Conservation (phyloP, 1,140 invertebrate species). For the Microplitis demolitor region DNA sequence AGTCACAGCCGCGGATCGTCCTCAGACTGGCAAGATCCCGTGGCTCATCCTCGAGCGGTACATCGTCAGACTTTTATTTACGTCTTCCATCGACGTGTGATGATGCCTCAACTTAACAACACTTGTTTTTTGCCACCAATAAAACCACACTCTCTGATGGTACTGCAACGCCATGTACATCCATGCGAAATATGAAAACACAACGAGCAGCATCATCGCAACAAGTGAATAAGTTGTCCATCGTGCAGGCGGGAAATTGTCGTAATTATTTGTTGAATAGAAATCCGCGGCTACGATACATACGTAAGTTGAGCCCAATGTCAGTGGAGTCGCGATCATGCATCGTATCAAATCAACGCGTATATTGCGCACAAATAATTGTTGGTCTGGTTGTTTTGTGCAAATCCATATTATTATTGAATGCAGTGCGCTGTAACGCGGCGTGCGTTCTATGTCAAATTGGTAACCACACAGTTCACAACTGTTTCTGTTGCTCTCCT, state of each 20-base stretch:
- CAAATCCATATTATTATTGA: slow-evolving; percentile 47
- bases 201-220: slow-evolving; percentile 57
- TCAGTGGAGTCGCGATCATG: slow-evolving; percentile 57
- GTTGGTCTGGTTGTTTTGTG: slow-evolving; percentile 39
- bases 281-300: slow-evolving; percentile 61
- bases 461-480: slow-evolving; percentile 55
- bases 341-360: slow-evolving; percentile 57
- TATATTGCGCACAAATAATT: slow-evolving; percentile 42
- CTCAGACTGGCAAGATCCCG: slow-evolving; percentile 26
- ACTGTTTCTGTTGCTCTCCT: slow-evolving; percentile 50
- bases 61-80: slow-evolving; percentile 17
- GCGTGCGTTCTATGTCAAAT: slow-evolving; percentile 45
- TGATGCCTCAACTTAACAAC: slow-evolving; percentile 46
- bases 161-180: slow-evolving; percentile 57
- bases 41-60: slow-evolving; percentile 14
- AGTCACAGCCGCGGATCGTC: slow-evolving; percentile 18
- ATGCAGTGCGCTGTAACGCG: slow-evolving; percentile 38
- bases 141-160: slow-evolving; percentile 61
- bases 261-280: slow-evolving; percentile 58
- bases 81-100: slow-evolving; percentile 1
- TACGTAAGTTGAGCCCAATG: slow-evolving; percentile 59
- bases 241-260: slow-evolving; percentile 55
- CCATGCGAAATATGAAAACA: slow-evolving; percentile 62
- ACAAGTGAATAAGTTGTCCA: slow-evolving; percentile 60
- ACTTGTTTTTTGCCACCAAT: slow-evolving; percentile 63